Percentiles rank a stretch among this genome's conserved stretches.
Conservation (phyloP, 2,113 vertebrate species). For the Phylloscopus whistleri region DNA sequence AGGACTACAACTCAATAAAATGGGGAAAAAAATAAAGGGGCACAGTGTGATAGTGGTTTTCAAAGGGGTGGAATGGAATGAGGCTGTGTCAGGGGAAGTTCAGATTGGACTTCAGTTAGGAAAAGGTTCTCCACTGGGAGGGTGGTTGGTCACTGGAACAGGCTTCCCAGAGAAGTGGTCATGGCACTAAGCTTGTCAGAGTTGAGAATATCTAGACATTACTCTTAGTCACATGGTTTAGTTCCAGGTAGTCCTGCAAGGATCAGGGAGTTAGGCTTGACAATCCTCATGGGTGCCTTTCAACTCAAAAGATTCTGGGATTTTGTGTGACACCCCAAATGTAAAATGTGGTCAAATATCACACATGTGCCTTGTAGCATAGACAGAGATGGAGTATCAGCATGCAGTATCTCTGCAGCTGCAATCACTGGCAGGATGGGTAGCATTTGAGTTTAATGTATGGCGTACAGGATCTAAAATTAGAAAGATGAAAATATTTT, state of each 20-base stretch:
- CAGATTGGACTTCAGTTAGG: neutral
- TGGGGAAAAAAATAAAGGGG: neutral
- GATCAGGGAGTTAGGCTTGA: neutral
- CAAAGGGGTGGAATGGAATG: neutral
- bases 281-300: neutral
- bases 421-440: neutral
- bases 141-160: neutral
- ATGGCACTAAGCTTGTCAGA: neutral
- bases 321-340: neutral
- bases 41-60: neutral
- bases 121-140: neutral
- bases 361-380: neutral
- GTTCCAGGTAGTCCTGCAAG: neutral
- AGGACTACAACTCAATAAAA: neutral
- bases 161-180: neutral
- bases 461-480: neutral
- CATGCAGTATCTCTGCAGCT: neutral
- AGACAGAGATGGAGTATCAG: neutral
- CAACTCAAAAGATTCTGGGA: neutral
- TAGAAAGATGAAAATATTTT: neutral
- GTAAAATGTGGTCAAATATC: neutral
- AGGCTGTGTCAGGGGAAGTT: neutral
- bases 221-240: neutral
- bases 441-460: neutral
- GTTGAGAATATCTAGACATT: neutral